These are phyloP conservation scores for Melinopterus prodromus DNA, from an alignment of 2,888 invertebrate genomes.

Conservation along the genomic window DNA sequence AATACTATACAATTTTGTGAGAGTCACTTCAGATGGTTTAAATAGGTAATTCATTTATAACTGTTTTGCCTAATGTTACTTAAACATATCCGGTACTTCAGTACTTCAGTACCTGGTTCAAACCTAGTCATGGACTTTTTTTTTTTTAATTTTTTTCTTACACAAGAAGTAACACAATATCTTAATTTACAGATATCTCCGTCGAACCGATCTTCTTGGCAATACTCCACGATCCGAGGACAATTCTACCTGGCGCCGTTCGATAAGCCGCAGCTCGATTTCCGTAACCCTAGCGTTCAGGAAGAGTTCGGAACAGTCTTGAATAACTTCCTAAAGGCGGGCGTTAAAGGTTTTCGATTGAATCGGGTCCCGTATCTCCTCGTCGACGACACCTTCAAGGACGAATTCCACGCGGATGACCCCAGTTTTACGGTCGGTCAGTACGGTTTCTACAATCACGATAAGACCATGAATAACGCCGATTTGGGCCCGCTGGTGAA, in stretches of 20 bases:
- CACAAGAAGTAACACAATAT: neutral
- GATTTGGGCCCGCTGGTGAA: constrained; percentile 67
- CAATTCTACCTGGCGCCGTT: constrained; percentile 85
- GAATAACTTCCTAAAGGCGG: constrained; percentile 75
- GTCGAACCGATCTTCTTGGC: constrained; percentile 72
- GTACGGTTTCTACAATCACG: constrained; percentile 73
- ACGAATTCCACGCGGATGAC: constrained; percentile 61
- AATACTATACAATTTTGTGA: too few relatives aligned
- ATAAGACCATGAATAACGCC: constrained; percentile 70
- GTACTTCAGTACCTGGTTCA: too few relatives aligned
- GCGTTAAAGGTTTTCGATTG: constrained; percentile 84
- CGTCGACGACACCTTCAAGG: constrained; percentile 64
- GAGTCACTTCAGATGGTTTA: too few relatives aligned
- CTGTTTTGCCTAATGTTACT: too few relatives aligned
- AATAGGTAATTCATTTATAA: too few relatives aligned
- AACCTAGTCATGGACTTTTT: neutral
- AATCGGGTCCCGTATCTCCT: constrained; percentile 72
- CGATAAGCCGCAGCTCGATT: constrained; percentile 83
- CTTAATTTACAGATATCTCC: constrained; percentile 38
- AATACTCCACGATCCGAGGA: constrained; percentile 67
- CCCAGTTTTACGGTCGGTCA: constrained; percentile 58
- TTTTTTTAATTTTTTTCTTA: neutral
- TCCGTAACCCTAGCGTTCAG: constrained; percentile 73
- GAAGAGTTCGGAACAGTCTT: constrained; percentile 73
- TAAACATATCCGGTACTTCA: too few relatives aligned